These are phyloP conservation scores for Phasianus colchicus DNA, from an alignment of 2,113 vertebrate species.

Conservation along the genomic window DNA sequence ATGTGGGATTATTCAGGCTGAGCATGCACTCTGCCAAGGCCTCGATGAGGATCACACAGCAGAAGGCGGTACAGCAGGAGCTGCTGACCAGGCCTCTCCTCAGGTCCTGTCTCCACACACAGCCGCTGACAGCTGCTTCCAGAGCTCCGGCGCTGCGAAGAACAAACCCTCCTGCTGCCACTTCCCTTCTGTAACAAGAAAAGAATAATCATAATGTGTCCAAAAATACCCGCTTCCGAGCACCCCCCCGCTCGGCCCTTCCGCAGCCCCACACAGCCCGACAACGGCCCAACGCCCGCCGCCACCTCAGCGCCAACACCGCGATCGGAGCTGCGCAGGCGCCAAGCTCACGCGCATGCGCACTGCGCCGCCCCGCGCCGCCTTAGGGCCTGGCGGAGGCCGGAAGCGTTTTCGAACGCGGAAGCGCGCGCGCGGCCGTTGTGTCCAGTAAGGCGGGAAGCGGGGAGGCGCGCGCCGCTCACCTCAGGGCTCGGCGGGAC, in stretches of 20 bases:
- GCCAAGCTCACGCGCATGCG: not conserved
- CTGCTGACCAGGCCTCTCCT: accelerated
- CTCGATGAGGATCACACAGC: not conserved
- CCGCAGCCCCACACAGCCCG: no score
- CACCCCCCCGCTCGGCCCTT: no score
- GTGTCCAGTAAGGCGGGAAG: not conserved
- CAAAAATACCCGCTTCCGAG: no score
- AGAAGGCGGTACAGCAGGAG: not conserved
- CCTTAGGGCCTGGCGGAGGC: no score
- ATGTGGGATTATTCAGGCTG: not conserved
- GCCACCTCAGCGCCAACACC: no score
- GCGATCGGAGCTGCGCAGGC: not conserved
- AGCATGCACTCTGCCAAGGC: not conserved
- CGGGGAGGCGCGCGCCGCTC: not conserved
- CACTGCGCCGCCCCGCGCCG: not conserved
- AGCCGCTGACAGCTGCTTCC: not conserved
- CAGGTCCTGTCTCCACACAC: accelerated
- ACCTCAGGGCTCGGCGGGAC: no score
- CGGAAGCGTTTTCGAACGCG: no score
- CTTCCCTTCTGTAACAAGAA: not conserved
- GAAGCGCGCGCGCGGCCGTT: not conserved
- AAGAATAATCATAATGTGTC: no score
- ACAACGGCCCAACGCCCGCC: no score
- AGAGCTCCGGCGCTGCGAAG: accelerated
- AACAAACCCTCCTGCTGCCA: no score